Evolutionary conservation across 64 coral and sea anemone species (phyloP).

Genomic region (Porites australiensis): DNA sequence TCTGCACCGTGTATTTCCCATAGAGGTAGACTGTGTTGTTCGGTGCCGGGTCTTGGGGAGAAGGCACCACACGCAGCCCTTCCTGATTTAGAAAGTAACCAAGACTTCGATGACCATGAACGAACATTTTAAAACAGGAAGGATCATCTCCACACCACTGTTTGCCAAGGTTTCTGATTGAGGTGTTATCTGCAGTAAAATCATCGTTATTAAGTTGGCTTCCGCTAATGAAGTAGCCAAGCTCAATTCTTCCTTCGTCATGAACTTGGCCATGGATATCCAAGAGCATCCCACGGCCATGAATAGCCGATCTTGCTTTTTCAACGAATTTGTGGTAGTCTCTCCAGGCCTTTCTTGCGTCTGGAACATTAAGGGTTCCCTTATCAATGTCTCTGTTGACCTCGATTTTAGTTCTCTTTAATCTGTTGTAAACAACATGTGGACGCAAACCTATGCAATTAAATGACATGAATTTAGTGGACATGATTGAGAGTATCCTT

Average conservation of each 20-base stretch:
- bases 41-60: background rate
- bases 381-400: slow-evolving; percentile 69
- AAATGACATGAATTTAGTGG: no score
- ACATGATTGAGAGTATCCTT: no score
- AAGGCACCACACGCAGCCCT: slow-evolving; percentile 11
- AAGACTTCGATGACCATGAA: slow-evolving; percentile 28
- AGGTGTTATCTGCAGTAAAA: background rate
- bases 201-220: background rate
- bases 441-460: slow-evolving; percentile 34
- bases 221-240: slow-evolving; percentile 43
- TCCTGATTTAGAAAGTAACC: slow-evolving; percentile 19
- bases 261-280: slow-evolving; percentile 63
- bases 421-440: slow-evolving; percentile 65
- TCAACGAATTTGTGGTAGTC: slow-evolving; percentile 57
- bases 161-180: slow-evolving; percentile 34
- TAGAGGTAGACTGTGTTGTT: background rate
- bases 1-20: slow-evolving; percentile 25
- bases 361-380: slow-evolving; percentile 57
- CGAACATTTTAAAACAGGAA: slow-evolving; percentile 16
- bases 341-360: slow-evolving; percentile 51
- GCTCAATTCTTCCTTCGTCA: slow-evolving; percentile 13
- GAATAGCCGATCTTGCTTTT: slow-evolving; percentile 22
- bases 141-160: background rate
- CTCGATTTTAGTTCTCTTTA: slow-evolving; percentile 54
- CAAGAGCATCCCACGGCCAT: slow-evolving; percentile 47